These are phyloP conservation scores for Phymastichus coffea DNA, from an alignment of 1,140 invertebrate genomes.

Conservation along the genomic window DNA sequence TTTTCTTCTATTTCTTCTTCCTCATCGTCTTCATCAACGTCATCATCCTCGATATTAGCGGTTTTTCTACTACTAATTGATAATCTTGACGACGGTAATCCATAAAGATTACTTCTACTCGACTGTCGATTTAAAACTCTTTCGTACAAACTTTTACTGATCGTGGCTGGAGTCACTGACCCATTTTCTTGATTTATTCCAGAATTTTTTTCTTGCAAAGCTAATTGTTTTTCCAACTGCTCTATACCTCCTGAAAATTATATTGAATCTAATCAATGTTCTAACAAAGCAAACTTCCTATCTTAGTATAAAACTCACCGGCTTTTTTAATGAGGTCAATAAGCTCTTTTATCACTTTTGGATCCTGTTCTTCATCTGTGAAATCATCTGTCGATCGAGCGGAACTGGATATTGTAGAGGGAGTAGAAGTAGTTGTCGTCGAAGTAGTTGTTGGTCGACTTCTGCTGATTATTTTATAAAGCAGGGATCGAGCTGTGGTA, in stretches of 20 bases:
- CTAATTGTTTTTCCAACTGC: conserved; percentile 76
- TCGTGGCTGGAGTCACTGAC: conserved; percentile 58
- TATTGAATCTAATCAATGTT: not conserved
- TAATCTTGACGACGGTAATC: conserved; percentile 23
- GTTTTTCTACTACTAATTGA: conserved; percentile 26
- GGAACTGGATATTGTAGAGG: conserved; percentile 16
- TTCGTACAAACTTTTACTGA: conserved; percentile 74
- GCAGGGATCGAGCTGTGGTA: conserved; percentile 42
- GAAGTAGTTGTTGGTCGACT: conserved; percentile 39
- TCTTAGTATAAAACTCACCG: conserved; percentile 41
- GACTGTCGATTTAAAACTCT: conserved; percentile 62
- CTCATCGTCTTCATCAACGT: conserved; percentile 17
- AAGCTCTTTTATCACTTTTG: conserved; percentile 79
- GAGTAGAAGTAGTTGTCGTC: conserved; percentile 26
- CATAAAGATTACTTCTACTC: conserved; percentile 32
- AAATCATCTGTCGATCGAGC: conserved; percentile 13
- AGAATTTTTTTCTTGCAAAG: conserved; percentile 57
- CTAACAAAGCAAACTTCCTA: not conserved
- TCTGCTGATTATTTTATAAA: conserved; percentile 52
- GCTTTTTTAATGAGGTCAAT: conserved; percentile 83
- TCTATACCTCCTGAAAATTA: conserved; percentile 67
- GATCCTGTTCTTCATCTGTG: conserved; percentile 68
- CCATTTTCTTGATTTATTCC: conserved; percentile 35
- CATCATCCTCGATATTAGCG: conserved; percentile 13
- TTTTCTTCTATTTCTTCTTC: conserved; percentile 9